These are phyloP conservation scores for Akabosia matsudoensis DNA, from an alignment of 1,140 invertebrate genomes.

Conservation along the genomic window DNA sequence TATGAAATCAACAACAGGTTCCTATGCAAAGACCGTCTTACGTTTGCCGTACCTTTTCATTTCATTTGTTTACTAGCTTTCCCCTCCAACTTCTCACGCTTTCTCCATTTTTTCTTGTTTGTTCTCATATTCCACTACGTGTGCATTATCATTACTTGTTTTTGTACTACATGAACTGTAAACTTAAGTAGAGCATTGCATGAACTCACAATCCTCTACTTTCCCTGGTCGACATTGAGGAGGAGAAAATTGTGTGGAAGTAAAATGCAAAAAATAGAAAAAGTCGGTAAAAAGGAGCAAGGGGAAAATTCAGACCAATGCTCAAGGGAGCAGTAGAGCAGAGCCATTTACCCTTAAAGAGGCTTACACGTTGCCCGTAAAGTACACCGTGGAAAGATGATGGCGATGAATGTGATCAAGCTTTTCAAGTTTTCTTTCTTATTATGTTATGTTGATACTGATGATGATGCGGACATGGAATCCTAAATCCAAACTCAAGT, in stretches of 20 bases:
- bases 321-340: conserved; percentile 19
- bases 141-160: no score
- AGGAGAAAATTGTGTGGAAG: conserved; percentile 4
- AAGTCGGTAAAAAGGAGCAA: background rate
- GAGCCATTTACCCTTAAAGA: conserved; percentile 22
- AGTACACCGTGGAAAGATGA: background rate
- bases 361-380: background rate
- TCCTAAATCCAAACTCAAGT: conserved; percentile 25
- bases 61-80: background rate
- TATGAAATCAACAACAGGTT: conserved; percentile 9
- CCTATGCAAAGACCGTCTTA: background rate
- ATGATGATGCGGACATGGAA: conserved; percentile 15
- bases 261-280: background rate
- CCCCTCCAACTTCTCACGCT: background rate
- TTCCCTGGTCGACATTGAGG: background rate
- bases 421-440: background rate
- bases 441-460: background rate
- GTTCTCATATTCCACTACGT: background rate
- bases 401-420: background rate
- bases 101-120: background rate
- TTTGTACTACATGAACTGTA: no score
- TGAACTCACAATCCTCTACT: no score
- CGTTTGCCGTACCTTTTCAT: background rate
- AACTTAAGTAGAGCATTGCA: no score
- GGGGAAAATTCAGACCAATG: conserved; percentile 22